Evolutionary conservation across 2,888 invertebrate species (phyloP), one percentile per base, ranked within the genome.

Genomic region (Chymomyza caudatula): DNA sequence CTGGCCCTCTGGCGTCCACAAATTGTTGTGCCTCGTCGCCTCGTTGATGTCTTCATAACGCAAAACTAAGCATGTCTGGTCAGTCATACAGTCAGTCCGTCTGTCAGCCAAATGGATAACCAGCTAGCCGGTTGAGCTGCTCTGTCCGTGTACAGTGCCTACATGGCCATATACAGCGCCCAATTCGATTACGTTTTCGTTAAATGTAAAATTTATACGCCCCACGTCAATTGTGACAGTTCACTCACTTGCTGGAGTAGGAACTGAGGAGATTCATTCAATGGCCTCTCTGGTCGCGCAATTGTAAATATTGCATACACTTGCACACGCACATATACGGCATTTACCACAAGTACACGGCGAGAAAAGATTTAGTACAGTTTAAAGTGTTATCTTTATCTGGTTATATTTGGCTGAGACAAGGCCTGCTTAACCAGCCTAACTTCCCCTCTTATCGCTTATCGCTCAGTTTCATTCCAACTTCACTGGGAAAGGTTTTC

Each of bases 181-280:
- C 86, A 87, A 88, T 87, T 88, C 87, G 74, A 86, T 86, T 85
- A 81, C 77, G 83, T 80, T 83, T 82, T 78, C 77, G 82, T 85
- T 86, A 80, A 86, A 85, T 85, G 85, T 83, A 83, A 86, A 80
- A 86, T 87, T 85, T 86, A 86, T 87, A 87, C 83, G 87, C 86
- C 85, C 78, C 85, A 87, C 85, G 85, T 86, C 85, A 86, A 77
- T 85, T 87, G 83, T 85, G 86, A 87, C 87, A 87, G 86, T 86
- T 87, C 78, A 81, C 78, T 86, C 85, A 78, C 74, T 79, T 79
- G 72, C 71, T 71, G 76, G 70, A 67, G 69, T 69, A 73, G 47
- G 47, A 47, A 19, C 47, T 47, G n/a, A n/a, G 47, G 6, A 8
- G 51, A 51, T 51, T 51, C 51, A 51, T 51, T 51, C 8, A 51